Evolutionary conservation across 2,888 invertebrate species (phyloP).

Genomic region (Synanthedon vespiformis): DNA sequence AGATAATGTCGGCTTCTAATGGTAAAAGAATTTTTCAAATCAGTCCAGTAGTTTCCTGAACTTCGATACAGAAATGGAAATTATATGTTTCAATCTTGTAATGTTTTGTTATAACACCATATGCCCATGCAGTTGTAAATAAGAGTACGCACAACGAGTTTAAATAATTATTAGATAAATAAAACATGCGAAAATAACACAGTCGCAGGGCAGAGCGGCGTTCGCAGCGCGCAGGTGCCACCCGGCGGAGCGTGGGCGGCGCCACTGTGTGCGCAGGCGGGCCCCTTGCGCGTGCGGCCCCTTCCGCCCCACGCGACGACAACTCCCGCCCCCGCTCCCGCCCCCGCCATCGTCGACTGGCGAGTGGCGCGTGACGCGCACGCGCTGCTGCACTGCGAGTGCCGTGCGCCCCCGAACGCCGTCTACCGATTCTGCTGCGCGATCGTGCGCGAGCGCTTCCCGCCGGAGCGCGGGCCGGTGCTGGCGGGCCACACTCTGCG

Average conservation of each 20-base stretch:
- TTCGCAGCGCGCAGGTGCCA: slow-evolving; percentile 38
- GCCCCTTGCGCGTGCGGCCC: slow-evolving; percentile 82
- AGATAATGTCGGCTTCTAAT: too few species aligned
- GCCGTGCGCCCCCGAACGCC: slow-evolving; percentile 39
- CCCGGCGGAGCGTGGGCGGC: slow-evolving; percentile 76
- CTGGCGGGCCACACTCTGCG: slow-evolving; percentile 91
- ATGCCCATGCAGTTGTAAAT: too few species aligned
- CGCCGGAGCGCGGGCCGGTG: slow-evolving; percentile 70
- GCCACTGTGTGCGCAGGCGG: slow-evolving; percentile 81
- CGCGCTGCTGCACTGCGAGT: slow-evolving; percentile 40
- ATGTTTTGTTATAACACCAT: too few species aligned
- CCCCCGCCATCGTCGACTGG: slow-evolving; percentile 22
- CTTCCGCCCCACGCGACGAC: slow-evolving; percentile 46
- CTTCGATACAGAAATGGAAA: too few species aligned
- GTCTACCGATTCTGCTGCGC: slow-evolving; percentile 81
- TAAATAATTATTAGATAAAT: too few species aligned
- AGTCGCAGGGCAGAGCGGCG: slow-evolving; percentile 12
- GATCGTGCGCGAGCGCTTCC: slow-evolving; percentile 84
- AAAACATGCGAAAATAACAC: slow-evolving; percentile 7
- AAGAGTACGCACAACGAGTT: too few species aligned
- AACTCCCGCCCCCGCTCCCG: slow-evolving; percentile 42
- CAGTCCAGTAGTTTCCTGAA: too few species aligned
- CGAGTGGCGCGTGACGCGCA: slow-evolving; percentile 14
- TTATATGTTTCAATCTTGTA: too few species aligned
- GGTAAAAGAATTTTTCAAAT: too few species aligned